Evolutionary conservation across 2,888 invertebrate genomes (phyloP).

Genomic region (Pasiphila rectangulata): DNA sequence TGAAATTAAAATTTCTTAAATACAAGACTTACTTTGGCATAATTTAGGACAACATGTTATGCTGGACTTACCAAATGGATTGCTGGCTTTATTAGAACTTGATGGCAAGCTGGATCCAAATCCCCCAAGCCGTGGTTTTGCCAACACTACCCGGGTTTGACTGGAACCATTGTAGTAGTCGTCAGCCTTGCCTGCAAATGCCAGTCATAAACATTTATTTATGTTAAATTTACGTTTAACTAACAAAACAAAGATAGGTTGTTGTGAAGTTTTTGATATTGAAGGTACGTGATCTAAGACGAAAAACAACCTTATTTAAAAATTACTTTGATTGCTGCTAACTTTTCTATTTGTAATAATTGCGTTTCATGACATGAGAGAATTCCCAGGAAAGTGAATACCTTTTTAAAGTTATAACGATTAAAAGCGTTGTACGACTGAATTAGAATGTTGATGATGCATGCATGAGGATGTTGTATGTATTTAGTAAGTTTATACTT

Average conservation of each 20-base stretch:
- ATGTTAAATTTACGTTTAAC: no score
- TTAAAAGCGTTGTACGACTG: neutral
- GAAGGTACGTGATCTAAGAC: neutral
- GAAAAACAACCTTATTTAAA: neutral
- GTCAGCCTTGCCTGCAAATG: conserved; percentile 57
- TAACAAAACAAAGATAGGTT: no score
- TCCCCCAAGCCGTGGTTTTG: conserved; percentile 70
- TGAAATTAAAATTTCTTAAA: neutral
- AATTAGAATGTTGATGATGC: conserved; percentile 50
- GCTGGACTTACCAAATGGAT: conserved; percentile 62
- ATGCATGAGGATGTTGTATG: conserved; percentile 43
- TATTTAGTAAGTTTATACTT: no score
- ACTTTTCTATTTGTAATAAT: no score
- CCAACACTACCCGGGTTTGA: conserved; percentile 66
- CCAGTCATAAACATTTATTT: neutral
- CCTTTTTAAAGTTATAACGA: no score
- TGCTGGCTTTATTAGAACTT: conserved; percentile 61
- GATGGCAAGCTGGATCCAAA: conserved; percentile 66
- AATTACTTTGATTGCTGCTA: no score
- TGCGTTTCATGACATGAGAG: no score
- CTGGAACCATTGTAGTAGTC: conserved; percentile 66
- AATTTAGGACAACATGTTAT: neutral
- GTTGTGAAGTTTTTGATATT: no score
- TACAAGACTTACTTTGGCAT: neutral
- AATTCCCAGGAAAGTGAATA: no score